phyloP scores from a whole-genome alignment of 2,888 invertebrate species.

The Parnassius mnemosyne region DNA sequence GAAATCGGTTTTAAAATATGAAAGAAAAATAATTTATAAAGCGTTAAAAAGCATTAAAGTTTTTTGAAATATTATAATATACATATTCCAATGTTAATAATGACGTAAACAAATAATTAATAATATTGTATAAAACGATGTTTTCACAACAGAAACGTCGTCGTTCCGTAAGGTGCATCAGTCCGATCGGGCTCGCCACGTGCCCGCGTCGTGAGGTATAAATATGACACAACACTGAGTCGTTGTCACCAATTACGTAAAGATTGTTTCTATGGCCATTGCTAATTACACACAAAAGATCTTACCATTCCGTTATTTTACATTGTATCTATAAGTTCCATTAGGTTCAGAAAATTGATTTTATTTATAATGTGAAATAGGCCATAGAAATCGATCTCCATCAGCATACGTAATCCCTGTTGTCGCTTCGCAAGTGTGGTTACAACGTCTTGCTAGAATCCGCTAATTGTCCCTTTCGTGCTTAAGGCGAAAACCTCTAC shows the following conservation, averaged over 20 bases:
- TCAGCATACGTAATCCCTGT: constrained; percentile 36
- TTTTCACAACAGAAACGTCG: constrained; percentile 62
- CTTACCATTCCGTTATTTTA: too few relatives aligned
- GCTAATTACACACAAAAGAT: neutral
- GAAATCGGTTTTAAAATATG: too few relatives aligned
- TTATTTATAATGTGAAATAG: constrained; percentile 22
- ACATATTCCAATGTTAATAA: neutral
- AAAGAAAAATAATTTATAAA: too few relatives aligned
- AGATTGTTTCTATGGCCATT: constrained; percentile 41
- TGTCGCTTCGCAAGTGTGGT: constrained; percentile 42
- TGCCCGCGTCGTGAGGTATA: constrained; percentile 55
- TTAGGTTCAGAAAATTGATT: too few relatives aligned
- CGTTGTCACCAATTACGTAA: constrained; percentile 37
- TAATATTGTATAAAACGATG: constrained; percentile 26
- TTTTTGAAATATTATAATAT: too few relatives aligned
- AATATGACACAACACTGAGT: constrained; percentile 32
- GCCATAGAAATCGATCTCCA: constrained; percentile 35
- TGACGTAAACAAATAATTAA: neutral
- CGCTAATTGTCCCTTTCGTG: constrained; percentile 35
- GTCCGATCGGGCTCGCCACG: constrained; percentile 61
- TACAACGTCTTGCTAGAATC: constrained; percentile 33
- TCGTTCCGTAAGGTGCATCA: constrained; percentile 71
- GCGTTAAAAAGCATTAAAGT: too few relatives aligned
- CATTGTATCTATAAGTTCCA: too few relatives aligned
- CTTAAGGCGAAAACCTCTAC: constrained; percentile 30